Evolutionary conservation across 1,140 invertebrate genomes (phyloP), one percentile per base, ranked within the genome.

Genomic region (Drosophila teissieri): DNA sequence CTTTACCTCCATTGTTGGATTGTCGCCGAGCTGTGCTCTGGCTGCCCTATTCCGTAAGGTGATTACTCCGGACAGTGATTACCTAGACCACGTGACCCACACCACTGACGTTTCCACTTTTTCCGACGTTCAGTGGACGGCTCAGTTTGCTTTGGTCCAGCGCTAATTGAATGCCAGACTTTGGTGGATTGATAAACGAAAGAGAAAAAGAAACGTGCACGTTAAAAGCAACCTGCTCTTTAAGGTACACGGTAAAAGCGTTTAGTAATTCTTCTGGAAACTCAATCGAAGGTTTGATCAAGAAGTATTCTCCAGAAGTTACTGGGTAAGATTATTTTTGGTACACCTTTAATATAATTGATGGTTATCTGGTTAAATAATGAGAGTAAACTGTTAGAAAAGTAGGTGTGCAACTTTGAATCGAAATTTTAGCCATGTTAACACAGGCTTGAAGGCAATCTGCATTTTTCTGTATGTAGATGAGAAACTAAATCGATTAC

Each of bases 81-180:
- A 73, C 69, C 62, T 51, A 19, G 34, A 52, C 61, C 73, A 76
- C 72, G 73, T 76, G 72, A 75, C 73, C 72, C 53, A 65, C 45
- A 44, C 39, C 60, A 48, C 49, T 57, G 52, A 48, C 52, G 40
- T 67, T 75, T 73, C 54, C 15, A 51, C 39, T 69, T 69, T 69
- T 69, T 34, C 64, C 49, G 63, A 67, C 63, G 22, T 37, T 22
- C 57, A 63, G 45, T 39, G 22, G 48, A 19, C 36, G 46, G n/a
- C 24, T 46, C n/a, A 37, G 67, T 69, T 70, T 49, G 45, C 70
- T 51, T 73, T 44, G 45, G 39, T 72, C 39, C 53, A 60, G 42
- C 62, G 73, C 61, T 76, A 76, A 76, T 76, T 76, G 72, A 75
- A 56, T 39, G 73, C 39, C 53, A 75, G 61, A 65, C 73, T 37